Evolutionary conservation across 2,797 vertebrate genomes (phyloP).

Genomic region (Cygnus olor): DNA sequence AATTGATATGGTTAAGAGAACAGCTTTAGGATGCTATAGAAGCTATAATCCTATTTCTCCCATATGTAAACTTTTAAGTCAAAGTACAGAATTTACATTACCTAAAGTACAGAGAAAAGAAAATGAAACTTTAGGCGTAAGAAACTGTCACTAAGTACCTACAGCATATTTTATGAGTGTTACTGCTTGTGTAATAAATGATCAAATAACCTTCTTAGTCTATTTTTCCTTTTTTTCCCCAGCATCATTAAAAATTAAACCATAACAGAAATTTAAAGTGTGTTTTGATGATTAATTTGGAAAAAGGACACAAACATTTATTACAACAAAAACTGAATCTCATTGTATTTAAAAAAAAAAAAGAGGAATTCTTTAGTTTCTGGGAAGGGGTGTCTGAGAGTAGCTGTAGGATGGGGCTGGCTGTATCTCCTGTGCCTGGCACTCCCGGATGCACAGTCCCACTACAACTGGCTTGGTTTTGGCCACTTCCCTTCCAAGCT

Average conservation of each 20-base stretch:
- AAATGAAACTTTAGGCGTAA: neutral
- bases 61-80: neutral
- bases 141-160: neutral
- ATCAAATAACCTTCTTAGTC: neutral
- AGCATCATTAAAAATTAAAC: no score
- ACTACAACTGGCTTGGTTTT: neutral
- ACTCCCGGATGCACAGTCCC: neutral
- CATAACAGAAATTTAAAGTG: neutral
- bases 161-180: neutral
- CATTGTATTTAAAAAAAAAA: neutral
- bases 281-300: neutral
- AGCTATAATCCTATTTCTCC: neutral
- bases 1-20: neutral
- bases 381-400: neutral
- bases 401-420: neutral
- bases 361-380: neutral
- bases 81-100: neutral
- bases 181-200: neutral
- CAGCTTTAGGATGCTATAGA: neutral
- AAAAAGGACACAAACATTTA: neutral
- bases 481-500: neutral
- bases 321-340: neutral
- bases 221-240: neutral
- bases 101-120: neutral
- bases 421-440: neutral